These are phyloP conservation scores for Mercenaria mercenaria DNA, from an alignment of 1,140 invertebrate genomes.

Conservation along the genomic window DNA sequence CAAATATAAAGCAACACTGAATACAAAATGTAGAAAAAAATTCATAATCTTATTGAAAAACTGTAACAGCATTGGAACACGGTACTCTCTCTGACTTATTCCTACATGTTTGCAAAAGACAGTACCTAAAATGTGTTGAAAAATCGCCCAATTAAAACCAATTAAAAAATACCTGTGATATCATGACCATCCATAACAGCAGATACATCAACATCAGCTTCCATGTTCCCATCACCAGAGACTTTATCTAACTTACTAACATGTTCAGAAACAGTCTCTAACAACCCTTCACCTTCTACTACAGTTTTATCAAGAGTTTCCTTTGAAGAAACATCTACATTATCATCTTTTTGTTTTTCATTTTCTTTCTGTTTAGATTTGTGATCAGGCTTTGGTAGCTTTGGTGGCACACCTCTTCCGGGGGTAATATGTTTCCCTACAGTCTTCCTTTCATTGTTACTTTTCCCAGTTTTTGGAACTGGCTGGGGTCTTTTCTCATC, in stretches of 20 bases:
- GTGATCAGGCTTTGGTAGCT: not conserved
- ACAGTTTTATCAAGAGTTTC: not conserved
- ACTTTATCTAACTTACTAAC: constrained; percentile 7
- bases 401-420: not conserved
- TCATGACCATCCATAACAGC: not conserved
- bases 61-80: not conserved
- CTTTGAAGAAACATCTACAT: not conserved
- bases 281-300: constrained; percentile 49
- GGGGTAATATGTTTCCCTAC: constrained; percentile 1
- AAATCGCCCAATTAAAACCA: too few species aligned
- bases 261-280: not conserved
- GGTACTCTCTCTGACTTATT: not conserved
- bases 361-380: not conserved
- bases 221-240: constrained; percentile 1
- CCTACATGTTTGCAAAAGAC: too few species aligned
- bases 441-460: not conserved
- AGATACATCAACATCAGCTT: not conserved
- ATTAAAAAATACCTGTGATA: constrained; percentile 12
- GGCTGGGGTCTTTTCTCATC: not conserved
- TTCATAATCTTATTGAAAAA: not conserved
- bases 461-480: constrained; percentile 6
- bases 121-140: too few species aligned
- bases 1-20: not conserved
- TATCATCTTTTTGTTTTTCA: not conserved
- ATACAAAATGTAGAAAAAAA: not conserved